Conservation (phyloP, 2,113 vertebrate species). For the Thryonomys swinderianus region DNA sequence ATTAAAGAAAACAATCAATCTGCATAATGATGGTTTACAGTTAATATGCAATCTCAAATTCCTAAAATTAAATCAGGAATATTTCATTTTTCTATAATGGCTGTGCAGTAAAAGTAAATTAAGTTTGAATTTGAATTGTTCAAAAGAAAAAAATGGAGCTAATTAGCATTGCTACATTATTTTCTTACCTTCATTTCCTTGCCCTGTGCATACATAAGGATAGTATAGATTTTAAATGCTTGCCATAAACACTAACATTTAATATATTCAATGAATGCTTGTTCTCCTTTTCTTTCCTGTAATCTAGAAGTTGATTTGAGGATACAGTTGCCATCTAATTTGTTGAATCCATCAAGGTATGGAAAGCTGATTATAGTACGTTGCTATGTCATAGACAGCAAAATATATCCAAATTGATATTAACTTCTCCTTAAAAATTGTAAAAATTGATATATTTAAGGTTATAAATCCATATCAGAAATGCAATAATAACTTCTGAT, state of each 20-base stretch:
- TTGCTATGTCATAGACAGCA: not conserved
- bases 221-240: not conserved
- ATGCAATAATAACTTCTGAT: not conserved
- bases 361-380: not conserved
- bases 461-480: not conserved
- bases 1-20: not conserved
- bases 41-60: not conserved
- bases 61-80: not conserved
- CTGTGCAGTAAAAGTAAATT: not conserved
- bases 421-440: not conserved
- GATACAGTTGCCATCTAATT: not conserved
- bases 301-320: not conserved
- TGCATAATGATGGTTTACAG: not conserved
- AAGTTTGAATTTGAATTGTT: not conserved
- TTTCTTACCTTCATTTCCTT: not conserved
- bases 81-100: not conserved
- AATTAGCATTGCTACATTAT: not conserved
- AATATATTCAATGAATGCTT: not conserved
- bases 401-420: not conserved
- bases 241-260: not conserved
- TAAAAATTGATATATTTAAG: not conserved
- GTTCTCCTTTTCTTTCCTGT: not conserved
- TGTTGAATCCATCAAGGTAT: not conserved
- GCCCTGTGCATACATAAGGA: not conserved
- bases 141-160: not conserved